Percentiles rank a stretch among this genome's conserved stretches.
phyloP scores from a whole-genome alignment of 2,113 vertebrate genomes.

The Cettia cetti region DNA sequence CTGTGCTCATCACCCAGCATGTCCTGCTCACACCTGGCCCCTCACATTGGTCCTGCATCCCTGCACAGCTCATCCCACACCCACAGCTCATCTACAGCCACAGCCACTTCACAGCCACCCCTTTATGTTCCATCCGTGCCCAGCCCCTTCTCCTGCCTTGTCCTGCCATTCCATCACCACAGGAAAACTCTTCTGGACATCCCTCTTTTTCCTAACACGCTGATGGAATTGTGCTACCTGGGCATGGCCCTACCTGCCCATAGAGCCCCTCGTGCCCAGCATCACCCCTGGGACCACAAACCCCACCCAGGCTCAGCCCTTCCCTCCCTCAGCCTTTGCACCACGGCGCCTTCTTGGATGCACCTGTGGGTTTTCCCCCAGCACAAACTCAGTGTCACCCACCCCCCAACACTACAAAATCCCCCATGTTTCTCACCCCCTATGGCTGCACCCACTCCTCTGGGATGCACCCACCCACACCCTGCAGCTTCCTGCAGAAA shows the following conservation, averaged over 20 bases:
- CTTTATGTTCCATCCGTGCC: fast-evolving
- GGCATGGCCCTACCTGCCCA: neutral
- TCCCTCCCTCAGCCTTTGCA: neutral
- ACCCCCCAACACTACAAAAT: neutral
- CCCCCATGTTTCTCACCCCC: fast-evolving
- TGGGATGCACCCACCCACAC: neutral
- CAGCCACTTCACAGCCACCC: fast-evolving
- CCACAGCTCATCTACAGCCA: neutral
- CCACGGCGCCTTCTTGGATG: fast-evolving
- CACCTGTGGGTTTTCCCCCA: neutral
- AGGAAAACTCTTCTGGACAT: fast-evolving
- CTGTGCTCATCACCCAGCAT: neutral
- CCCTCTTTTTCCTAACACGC: neutral
- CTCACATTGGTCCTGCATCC: neutral
- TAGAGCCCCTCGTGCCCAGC: fast-evolving
- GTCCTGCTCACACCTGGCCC: fast-evolving
- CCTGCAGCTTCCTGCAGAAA: neutral
- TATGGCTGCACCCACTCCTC: neutral
- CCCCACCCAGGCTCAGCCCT: neutral
- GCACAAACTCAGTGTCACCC: neutral
- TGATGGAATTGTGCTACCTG: neutral
- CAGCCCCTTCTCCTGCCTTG: neutral
- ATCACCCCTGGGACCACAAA: neutral
- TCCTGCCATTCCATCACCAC: neutral
- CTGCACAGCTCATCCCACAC: neutral